Base-by-base conservation (phyloP, 2,797 vertebrate species). In the Orestias chungarensis region DNA sequence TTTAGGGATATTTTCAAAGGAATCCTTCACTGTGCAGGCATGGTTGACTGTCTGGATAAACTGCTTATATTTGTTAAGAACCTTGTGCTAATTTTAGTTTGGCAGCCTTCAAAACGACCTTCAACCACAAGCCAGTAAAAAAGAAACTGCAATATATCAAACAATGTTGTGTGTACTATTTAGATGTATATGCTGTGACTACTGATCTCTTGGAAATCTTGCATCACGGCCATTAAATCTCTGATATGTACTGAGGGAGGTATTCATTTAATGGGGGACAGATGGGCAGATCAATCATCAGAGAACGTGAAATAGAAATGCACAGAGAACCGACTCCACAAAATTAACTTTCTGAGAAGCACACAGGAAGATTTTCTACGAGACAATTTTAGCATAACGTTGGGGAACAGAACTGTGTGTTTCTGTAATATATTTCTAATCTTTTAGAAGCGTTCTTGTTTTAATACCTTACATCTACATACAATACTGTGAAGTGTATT, bases 201-300 rank as follows among this genome's bases (percentile, higher is more conserved):
- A 35, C 31, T 10, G 55, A 59, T 59, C 35, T 23, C 55, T 23
- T 59, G 29, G 35, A 57, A 57, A 29, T 57, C 54, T 57, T 57
- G 29, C 31, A 47, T 11, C 25, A 57, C 59, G 27, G 52, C 11
- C 25, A 25, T 62, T 14, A 61, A 71, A 54, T 43, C 35, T 31
- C 7, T 66, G 55, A 59, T 59, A 10, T 59, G 55, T 59, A 59
- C 55, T 59, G 55, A 59, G 55, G 55, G 55, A 59, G 55, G 31
- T 59, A 59, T 31, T 59, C 55, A 33, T 9, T 59, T 59, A 59
- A 59, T 59, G 55, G 18, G 35, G 55, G 55, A 59, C 55, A 59
- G 55, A 59, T 59, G 55, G 31, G 55, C 31, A 3, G 70, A 84
- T 83, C 55, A 59, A 59, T 59, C 55, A 59, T 59, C 72, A 27